Percentiles rank a stretch among this genome's conserved stretches.
Conservation (phyloP, 2,797 vertebrate genomes). For the Lindbergichthys nudifrons region DNA sequence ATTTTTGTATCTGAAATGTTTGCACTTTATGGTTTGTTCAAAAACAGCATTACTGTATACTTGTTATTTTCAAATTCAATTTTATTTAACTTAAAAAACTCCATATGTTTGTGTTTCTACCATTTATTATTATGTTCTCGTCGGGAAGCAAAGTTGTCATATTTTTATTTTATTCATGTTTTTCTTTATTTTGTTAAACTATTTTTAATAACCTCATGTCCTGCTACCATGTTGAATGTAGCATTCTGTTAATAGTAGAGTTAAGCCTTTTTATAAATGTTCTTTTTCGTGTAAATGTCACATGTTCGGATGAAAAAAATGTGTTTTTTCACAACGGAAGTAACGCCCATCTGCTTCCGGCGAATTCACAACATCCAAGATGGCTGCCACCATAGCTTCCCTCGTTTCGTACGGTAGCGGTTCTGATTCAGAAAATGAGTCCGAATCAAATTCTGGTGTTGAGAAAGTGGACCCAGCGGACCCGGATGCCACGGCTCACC, state of each 20-base stretch:
- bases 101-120: background rate
- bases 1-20: background rate
- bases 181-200: no score
- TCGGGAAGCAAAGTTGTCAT: background rate
- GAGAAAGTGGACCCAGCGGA: slow-evolving; percentile 59
- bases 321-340: slow-evolving; percentile 53
- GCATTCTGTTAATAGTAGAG: no score
- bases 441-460: slow-evolving; percentile 62
- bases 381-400: slow-evolving; percentile 88
- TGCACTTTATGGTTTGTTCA: background rate
- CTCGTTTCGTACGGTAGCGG: slow-evolving; percentile 93
- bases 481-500: slow-evolving; percentile 81
- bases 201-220: no score
- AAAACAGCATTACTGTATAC: background rate
- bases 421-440: slow-evolving; percentile 91
- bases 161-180: no score
- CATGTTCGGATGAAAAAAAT: no score
- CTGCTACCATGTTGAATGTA: no score
- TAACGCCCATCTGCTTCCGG: slow-evolving; percentile 56
- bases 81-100: background rate
- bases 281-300: no score
- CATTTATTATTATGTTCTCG: background rate
- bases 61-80: background rate
- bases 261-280: no score
- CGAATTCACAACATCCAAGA: slow-evolving; percentile 84